phyloP scores from a whole-genome alignment of 2,797 vertebrate genomes.

The Brachyrhaphis roseni region DNA sequence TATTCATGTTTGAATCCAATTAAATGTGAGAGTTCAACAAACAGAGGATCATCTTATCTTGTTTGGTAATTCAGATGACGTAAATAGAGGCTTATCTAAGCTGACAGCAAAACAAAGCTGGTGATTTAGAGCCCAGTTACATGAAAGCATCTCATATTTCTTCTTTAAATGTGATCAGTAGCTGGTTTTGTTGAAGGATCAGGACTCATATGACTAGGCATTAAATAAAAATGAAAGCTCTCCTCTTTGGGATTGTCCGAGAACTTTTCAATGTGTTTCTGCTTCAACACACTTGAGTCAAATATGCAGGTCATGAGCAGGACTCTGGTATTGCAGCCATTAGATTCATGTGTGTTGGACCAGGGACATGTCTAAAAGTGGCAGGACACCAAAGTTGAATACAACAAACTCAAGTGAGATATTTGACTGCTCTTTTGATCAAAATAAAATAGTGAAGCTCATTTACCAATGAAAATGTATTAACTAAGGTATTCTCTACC shows the following conservation, averaged over 20 bases:
- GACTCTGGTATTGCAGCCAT: not conserved
- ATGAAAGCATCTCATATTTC: slow-evolving; percentile 23
- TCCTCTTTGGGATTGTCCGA: not conserved
- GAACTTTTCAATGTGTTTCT: not conserved
- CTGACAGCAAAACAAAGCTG: slow-evolving; percentile 48
- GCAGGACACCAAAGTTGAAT: too few species aligned
- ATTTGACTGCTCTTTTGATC: not conserved
- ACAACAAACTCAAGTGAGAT: not conserved
- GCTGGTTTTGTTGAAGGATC: slow-evolving; percentile 9
- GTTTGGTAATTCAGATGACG: slow-evolving; percentile 49
- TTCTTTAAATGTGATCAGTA: slow-evolving; percentile 13
- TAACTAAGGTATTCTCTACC: slow-evolving; percentile 48
- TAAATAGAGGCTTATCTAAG: slow-evolving; percentile 28
- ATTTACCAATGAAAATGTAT: slow-evolving; percentile 40
- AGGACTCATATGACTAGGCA: not conserved
- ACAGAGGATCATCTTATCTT: slow-evolving; percentile 52
- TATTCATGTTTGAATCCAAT: slow-evolving; percentile 38
- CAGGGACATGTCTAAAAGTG: not conserved
- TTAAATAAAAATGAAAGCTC: not conserved
- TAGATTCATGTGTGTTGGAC: not conserved
- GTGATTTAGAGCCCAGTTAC: slow-evolving; percentile 33
- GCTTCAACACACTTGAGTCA: not conserved
- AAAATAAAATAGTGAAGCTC: not conserved
- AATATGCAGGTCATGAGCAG: not conserved
- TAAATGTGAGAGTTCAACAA: slow-evolving; percentile 64